Base-by-base conservation (phyloP, 1,140 invertebrate genomes). In the Epicauta chinensis region DNA sequence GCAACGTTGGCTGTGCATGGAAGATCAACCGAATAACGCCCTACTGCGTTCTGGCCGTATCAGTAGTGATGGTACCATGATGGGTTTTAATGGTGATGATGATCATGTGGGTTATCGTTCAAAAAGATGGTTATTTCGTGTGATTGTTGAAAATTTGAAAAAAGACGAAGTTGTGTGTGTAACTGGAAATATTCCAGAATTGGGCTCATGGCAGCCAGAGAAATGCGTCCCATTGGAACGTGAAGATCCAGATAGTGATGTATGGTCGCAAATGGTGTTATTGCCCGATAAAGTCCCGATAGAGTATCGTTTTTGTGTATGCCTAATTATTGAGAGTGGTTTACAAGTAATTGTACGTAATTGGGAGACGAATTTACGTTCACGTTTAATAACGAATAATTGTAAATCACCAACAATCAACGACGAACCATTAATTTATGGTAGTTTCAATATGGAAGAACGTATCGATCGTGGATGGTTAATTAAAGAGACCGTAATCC, bases 391-490 rank as follows among this genome's bases (percentile, higher is more conserved):
- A 46, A 51, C 59, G 2, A 44, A 49, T 2, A 10, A 56, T 31
- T 47, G 51, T 14, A 56, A 38, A 30, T 62, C 61, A 12, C 60
- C 65, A n/a, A 55, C 36, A 11, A 11, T 35, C 1, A 35, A 57
- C 0, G 54, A 61, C 30, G 58, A 62, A 30, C 61, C 61, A 10
- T 42, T 60, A 12, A 45, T 35, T 15, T 68, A 68, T 55, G 67
- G 89, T 12, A 74, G 76, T 54, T 77, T 81, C 69, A 80, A 82
- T 64, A 76, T 79, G 13, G 72, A 73, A 32, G 72, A 75, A 17
- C 81, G 79, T 56, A 73, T 91, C 9, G 84, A 88, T 62, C 79
- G 80, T 42, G 93, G 93, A 0, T 97, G 93, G 93, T 72, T 97
- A 1, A 93, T 85, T 16, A 79, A 82, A 50, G 90, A 95, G 69